Percentiles rank a stretch among this genome's conserved stretches.
phyloP scores from a whole-genome alignment of 2,888 invertebrate genomes.

The Toxonevra muliebris region DNA sequence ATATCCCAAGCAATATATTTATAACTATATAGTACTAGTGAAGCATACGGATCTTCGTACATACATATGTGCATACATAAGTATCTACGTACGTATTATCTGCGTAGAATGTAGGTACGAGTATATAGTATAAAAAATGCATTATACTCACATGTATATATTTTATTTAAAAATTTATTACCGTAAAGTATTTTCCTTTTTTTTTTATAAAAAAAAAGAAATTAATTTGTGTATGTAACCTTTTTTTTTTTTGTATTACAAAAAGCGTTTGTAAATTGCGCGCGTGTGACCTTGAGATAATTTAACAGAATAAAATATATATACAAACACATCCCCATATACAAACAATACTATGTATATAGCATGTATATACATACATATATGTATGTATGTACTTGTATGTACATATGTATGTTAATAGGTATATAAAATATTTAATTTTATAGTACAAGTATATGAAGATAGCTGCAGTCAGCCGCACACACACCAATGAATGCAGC shows the following conservation, averaged over 20 bases:
- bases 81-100: neutral
- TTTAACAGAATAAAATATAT: slow-evolving; percentile 31
- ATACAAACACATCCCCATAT: neutral
- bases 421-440: too few relatives aligned
- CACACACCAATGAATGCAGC: slow-evolving; percentile 38
- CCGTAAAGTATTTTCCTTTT: too few relatives aligned
- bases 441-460: too few relatives aligned
- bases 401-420: too few relatives aligned
- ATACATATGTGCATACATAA: neutral
- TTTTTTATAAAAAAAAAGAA: neutral
- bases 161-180: slow-evolving; percentile 1
- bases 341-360: neutral
- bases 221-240: too few relatives aligned
- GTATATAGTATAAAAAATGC: neutral
- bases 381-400: slow-evolving; percentile 3
- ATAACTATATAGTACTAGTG: too few relatives aligned
- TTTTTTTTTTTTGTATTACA: neutral
- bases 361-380: neutral
- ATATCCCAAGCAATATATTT: too few relatives aligned
- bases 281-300: slow-evolving; percentile 40
- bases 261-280: slow-evolving; percentile 27
- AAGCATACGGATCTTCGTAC: too few relatives aligned
- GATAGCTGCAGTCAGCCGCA: neutral
- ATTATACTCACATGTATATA: neutral
- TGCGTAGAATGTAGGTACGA: neutral